phyloP scores from a whole-genome alignment of 2,888 invertebrate genomes.

The Hydrotaea cyrtoneurina region DNA sequence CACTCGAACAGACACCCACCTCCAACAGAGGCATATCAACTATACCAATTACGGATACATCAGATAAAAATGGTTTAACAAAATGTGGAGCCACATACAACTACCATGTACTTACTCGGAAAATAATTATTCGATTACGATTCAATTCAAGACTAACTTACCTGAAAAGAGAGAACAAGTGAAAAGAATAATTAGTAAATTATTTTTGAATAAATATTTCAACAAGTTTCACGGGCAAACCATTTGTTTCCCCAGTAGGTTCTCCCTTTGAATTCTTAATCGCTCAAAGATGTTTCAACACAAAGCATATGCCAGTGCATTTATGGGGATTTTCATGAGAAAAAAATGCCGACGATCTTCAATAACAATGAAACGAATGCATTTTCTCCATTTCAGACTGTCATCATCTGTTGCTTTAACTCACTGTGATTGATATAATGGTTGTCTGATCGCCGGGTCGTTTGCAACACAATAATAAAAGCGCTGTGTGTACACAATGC shows the following conservation, averaged over 20 bases:
- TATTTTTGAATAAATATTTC: neutral
- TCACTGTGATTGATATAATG: slow-evolving; percentile 33
- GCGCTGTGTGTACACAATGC: slow-evolving; percentile 4
- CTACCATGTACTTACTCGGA: neutral
- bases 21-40: no score
- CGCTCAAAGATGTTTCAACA: neutral
- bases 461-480: neutral
- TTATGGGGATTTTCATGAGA: neutral
- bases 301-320: neutral
- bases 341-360: neutral
- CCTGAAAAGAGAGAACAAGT: neutral
- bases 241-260: neutral
- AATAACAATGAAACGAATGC: slow-evolving; percentile 16
- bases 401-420: slow-evolving; percentile 36
- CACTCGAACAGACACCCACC: no score
- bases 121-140: neutral
- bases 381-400: slow-evolving; percentile 37
- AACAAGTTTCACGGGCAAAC: neutral
- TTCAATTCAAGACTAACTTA: neutral
- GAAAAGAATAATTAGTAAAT: slow-evolving; percentile 1
- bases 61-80: no score
- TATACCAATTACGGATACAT: no score
- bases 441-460: neutral
- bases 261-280: neutral
- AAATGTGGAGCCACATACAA: no score